Conservation (phyloP, 1,140 invertebrate species). For the Brachionus paranguensis region DNA sequence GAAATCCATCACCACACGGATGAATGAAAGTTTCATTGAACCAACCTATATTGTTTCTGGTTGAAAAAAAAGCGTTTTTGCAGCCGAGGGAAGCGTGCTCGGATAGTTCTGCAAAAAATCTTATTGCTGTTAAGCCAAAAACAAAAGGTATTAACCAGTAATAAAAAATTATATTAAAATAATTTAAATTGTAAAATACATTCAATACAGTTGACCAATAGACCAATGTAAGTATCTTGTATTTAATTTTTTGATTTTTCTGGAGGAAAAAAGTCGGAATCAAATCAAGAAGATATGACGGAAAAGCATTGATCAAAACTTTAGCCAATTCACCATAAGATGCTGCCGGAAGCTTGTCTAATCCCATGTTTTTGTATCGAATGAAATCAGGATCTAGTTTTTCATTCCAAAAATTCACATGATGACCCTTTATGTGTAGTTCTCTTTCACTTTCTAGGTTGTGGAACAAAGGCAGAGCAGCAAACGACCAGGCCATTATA, state of each 20-base stretch:
- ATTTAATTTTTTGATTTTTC: background rate
- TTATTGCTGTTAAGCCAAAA: background rate
- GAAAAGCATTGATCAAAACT: background rate
- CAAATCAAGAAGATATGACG: background rate
- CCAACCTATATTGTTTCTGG: background rate
- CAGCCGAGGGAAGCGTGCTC: background rate
- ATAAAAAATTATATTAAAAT: background rate
- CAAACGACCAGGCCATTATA: background rate
- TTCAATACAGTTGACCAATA: background rate
- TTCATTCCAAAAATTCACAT: background rate
- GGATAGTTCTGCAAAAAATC: background rate
- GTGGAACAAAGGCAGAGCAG: background rate
- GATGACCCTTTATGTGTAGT: background rate
- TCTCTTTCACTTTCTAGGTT: background rate
- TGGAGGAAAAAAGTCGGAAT: background rate
- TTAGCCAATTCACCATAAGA: background rate
- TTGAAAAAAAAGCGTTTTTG: background rate
- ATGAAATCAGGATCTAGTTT: background rate
- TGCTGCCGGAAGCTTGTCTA: background rate
- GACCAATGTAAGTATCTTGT: background rate
- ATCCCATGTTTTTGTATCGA: background rate
- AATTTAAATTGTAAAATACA: background rate
- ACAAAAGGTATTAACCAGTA: background rate
- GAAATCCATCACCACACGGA: background rate
- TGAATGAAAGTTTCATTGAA: background rate